Conservation (phyloP, 2,797 vertebrate species). For the Coilia nasus region DNA sequence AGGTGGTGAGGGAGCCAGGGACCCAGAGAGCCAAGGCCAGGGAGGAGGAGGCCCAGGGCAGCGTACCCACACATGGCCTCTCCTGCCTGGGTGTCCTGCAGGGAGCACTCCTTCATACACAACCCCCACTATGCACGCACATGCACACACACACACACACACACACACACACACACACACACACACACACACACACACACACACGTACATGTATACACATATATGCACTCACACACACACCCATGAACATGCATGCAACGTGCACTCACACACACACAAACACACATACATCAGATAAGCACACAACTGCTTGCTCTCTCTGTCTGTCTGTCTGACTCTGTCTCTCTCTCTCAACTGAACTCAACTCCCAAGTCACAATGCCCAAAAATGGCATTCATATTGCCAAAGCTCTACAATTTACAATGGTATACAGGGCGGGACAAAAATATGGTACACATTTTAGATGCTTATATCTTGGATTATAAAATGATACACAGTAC, state of each 20-base stretch:
- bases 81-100: neutral
- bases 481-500: no score
- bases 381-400: no score
- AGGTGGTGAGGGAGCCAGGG: neutral
- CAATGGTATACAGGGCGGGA: no score
- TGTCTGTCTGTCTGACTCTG: no score
- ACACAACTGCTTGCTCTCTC: no score
- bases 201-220: neutral
- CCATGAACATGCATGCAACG: neutral
- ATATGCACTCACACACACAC: neutral
- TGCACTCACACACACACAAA: neutral
- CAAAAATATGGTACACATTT: no score
- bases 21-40: neutral
- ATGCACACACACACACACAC: neutral
- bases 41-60: constrained; percentile 16
- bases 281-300: neutral
- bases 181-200: neutral
- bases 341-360: no score
- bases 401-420: no score
- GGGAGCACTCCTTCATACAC: neutral
- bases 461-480: no score
- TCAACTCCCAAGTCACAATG: no score
- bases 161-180: neutral
- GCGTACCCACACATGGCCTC: constrained; percentile 14
- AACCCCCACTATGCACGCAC: neutral